A percentile compares a stretch with the other conserved stretches of the same genome.
phyloP scores from a whole-genome alignment of 2,797 vertebrate genomes.

The Myotis planiceps region DNA sequence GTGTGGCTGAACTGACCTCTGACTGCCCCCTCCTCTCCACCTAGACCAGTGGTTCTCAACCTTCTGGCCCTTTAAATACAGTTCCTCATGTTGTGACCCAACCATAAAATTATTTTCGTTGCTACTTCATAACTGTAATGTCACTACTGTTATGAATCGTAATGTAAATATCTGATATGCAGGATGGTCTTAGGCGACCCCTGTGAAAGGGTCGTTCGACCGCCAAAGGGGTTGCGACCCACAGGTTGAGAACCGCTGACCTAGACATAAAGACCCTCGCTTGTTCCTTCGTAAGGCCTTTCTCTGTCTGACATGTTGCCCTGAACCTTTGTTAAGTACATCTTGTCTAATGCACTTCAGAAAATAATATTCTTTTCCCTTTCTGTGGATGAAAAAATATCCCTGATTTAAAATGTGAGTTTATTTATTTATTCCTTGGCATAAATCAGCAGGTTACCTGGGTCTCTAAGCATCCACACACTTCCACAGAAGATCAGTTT shows the following conservation, averaged over 20 bases:
- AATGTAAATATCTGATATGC: too few species aligned
- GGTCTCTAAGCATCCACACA: not conserved
- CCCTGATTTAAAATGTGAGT: not conserved
- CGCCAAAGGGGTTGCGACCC: too few species aligned
- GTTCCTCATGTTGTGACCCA: too few species aligned
- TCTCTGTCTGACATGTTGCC: not conserved
- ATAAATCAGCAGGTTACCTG: not conserved
- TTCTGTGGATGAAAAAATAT: not conserved
- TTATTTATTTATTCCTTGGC: not conserved
- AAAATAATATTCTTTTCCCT: not conserved
- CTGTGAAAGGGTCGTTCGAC: too few species aligned
- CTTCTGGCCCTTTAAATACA: too few species aligned
- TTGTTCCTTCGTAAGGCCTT: not conserved
- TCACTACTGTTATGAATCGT: too few species aligned
- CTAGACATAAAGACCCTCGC: not conserved
- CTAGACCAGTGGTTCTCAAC: too few species aligned
- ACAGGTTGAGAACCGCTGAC: too few species aligned
- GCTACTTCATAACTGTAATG: too few species aligned
- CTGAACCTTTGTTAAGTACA: not conserved
- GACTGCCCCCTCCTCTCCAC: rapidly evolving
- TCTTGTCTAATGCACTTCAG: not conserved
- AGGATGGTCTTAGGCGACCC: too few species aligned
- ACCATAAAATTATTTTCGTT: too few species aligned
- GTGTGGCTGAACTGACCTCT: not conserved
- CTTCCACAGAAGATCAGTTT: not conserved